Evolutionary conservation across 2,797 vertebrate species (phyloP), one percentile per base, ranked within the genome.

Genomic region (Brachyrhaphis roseni): DNA sequence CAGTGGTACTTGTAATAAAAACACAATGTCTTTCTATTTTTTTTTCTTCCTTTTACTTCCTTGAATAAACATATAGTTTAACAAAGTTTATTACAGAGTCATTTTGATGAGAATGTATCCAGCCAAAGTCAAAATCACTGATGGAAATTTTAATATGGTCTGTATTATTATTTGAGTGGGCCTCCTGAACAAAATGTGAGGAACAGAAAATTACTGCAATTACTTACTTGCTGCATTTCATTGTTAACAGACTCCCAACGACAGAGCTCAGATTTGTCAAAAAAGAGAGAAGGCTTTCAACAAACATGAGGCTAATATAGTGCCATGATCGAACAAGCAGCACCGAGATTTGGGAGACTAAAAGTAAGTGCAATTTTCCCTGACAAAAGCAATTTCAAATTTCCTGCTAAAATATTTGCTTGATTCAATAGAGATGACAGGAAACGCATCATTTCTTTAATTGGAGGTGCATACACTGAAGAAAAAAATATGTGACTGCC

Each of bases 141-240:
- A 78, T 68, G 62, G 70, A 84, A 83, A 77, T 74, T 75, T 43
- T 66, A 55, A n/a, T 75, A 26, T 70, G 31, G 41, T 3, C 78
- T 82, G 82, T 0, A 76, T 79, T 34, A 73, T 57, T 36, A 72
- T 59, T 36, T 73, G 34, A 80, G 47, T 4, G 7, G 59, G 16
- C 79, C 34, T 62, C 59, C 70, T 81, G 34, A 82, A 75, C 53
- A 78, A 78, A 74, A 83, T 64, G 66, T 51, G 15, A 51, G 59
- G 46, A 80, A 23, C 45, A 72, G 15, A 23, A 73, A 78, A 75
- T 87, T 72, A 77, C 59, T 82, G 49, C 31, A 75, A 76, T 55
- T 80, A 46, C 82, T 59, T 8, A 46, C 81, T 59, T 11, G 6
- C 68, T 47, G 55, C 57, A 59, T 79, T 62, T 76, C 41, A 81